phyloP scores from a whole-genome alignment of 2,797 vertebrate genomes.

The Sebastes jordani region DNA sequence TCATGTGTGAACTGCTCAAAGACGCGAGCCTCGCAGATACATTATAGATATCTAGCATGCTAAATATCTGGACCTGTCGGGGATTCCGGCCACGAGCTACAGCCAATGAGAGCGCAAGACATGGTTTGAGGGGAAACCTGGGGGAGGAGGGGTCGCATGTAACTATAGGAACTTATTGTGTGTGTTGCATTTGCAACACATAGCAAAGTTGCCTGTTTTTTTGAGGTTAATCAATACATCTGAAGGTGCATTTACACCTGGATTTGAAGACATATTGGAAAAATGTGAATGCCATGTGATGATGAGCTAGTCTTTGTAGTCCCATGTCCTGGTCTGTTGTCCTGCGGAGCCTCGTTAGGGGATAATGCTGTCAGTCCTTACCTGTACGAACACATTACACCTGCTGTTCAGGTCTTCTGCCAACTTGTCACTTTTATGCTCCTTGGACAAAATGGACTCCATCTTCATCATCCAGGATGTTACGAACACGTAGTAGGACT shows the following conservation, averaged over 20 bases:
- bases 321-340: background rate
- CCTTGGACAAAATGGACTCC: conserved; percentile 95
- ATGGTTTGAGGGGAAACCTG: no score
- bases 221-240: background rate
- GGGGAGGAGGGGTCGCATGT: no score
- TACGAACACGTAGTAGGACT: conserved; percentile 97
- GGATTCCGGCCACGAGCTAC: no score
- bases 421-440: conserved; percentile 89
- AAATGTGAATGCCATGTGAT: background rate
- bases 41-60: no score
- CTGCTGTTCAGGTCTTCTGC: conserved; percentile 93
- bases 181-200: no score
- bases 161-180: no score
- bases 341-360: background rate
- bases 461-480: conserved; percentile 99
- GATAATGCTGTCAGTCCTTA: conserved; percentile 52
- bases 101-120: no score
- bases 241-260: background rate
- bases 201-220: background rate
- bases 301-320: background rate
- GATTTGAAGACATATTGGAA: background rate
- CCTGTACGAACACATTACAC: conserved; percentile 97
- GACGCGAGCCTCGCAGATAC: no score
- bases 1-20: no score
- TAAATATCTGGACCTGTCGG: no score